Evolutionary conservation across 2,113 vertebrate species (phyloP), one percentile per base, ranked within the genome.

Genomic region (Xiphophorus maculatus): DNA sequence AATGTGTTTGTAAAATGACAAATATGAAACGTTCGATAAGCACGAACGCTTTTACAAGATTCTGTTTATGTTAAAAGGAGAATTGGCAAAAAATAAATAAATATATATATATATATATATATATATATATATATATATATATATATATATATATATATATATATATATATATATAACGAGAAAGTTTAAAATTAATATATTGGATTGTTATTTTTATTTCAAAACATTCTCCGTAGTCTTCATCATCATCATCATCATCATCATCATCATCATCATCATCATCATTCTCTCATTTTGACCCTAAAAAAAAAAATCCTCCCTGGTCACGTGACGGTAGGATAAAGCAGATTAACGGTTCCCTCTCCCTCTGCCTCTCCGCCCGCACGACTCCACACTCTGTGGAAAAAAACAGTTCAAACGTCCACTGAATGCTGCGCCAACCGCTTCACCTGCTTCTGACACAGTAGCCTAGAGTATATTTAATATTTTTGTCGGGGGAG

Each of bases 271-370:
- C 40, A 3, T n/a, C 44, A 22, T 7, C 58, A 60, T 65, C 72
- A 54, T 37, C 71, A 70, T 48, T 22, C 33, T 48, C 71, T 19
- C 51, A 86, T 73, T 73, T 63, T 6, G 68, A 81, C 64, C 30
- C 17, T 48, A 48, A 17, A 48, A 19, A 48, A 44, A 44, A 44
- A 19, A 19, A 48, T 80, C 72, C 68, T 66, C 64, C 22, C 25
- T 6, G 88, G 88, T 94, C 94, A 95, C 87, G 78, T 93, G 91
- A 90, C 78, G 30, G 66, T 28, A 62, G 85, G 90, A 87, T 80
- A 91, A 91, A 81, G 87, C 80, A 85, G 85, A 92, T 93, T 91
- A 92, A 75, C 73, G 76, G 70, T 74, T 71, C 44, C 1, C 44
- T 5, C 61, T 63, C 42, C 4, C 11, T 40, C 6, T 15, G 74